Conservation (phyloP, 2,888 invertebrate species). For the Macrosiphum euphorbiae region DNA sequence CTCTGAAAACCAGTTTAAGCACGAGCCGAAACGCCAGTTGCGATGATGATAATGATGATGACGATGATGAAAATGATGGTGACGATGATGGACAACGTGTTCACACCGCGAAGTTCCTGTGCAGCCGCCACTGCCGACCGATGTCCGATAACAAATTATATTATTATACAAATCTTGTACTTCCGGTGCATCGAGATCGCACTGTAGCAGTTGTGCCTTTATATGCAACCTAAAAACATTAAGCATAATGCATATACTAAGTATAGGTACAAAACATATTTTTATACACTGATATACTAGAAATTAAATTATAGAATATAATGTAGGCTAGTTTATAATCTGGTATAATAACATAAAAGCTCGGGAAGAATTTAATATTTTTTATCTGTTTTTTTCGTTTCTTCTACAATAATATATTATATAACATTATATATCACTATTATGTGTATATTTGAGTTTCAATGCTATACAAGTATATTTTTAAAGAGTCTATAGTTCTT, state of each 20-base stretch:
- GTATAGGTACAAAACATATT: too few species aligned
- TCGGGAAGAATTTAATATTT: neutral
- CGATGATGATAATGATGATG: neutral
- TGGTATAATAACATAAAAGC: neutral
- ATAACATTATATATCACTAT: too few species aligned
- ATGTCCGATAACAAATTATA: neutral
- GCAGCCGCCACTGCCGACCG: neutral
- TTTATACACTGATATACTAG: too few species aligned
- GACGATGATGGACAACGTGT: neutral
- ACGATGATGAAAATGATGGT: neutral
- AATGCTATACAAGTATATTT: neutral
- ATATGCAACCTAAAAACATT: neutral
- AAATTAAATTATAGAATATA: too few species aligned
- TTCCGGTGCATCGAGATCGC: neutral
- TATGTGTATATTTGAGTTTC: neutral
- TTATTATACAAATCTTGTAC: neutral
- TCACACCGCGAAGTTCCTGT: constrained; percentile 8
- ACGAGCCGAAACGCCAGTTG: neutral
- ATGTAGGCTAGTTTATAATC: neutral
- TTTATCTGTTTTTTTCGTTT: neutral
- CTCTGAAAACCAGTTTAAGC: constrained; percentile 51
- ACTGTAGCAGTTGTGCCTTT: neutral
- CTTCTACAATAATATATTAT: neutral
- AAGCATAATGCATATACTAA: too few species aligned
- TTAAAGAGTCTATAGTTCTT: neutral